A percentile compares a stretch with the other conserved stretches of the same genome.
phyloP scores from a whole-genome alignment of 2,888 invertebrate genomes.

The Tanypteryx hageni region DNA sequence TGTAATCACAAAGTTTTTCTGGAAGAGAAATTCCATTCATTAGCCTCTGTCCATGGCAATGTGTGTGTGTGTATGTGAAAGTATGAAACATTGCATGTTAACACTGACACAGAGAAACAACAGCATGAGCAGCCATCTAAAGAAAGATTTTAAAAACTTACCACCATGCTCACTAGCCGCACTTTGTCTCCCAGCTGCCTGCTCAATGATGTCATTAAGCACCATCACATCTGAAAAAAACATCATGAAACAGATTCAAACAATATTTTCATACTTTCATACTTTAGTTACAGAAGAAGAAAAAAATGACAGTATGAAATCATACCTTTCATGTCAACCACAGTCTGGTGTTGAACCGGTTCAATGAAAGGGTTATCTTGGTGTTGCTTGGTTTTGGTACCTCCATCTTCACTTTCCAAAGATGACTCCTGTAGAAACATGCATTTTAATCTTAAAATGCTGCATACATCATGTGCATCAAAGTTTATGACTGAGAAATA shows the following conservation, averaged over 20 bases:
- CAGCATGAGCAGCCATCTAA: slow-evolving; percentile 31
- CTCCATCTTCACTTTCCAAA: slow-evolving; percentile 89
- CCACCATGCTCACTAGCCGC: slow-evolving; percentile 92
- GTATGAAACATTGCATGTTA: slow-evolving; percentile 35
- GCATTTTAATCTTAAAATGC: slow-evolving; percentile 4
- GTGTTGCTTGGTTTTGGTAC: slow-evolving; percentile 84
- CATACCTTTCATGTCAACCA: slow-evolving; percentile 95
- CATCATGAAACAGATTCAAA: too few relatives aligned
- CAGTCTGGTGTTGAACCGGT: slow-evolving; percentile 89
- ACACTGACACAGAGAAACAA: slow-evolving; percentile 56
- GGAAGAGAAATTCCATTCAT: not conserved
- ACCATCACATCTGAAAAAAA: slow-evolving; percentile 94
- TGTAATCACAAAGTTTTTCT: not conserved
- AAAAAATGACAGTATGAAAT: not conserved
- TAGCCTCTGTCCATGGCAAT: slow-evolving; percentile 23
- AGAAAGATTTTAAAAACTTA: slow-evolving; percentile 76
- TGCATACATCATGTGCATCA: too few relatives aligned
- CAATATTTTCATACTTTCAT: not conserved
- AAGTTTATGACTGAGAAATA: too few relatives aligned
- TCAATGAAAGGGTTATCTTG: slow-evolving; percentile 94
- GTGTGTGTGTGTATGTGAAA: slow-evolving; percentile 26
- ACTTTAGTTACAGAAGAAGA: not conserved
- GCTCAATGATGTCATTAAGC: slow-evolving; percentile 96
- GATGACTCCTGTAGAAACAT: slow-evolving; percentile 79
- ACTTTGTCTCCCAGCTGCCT: slow-evolving; percentile 93